phyloP scores from a whole-genome alignment of 2,113 vertebrate genomes.

The Stegostoma tigrinum region DNA sequence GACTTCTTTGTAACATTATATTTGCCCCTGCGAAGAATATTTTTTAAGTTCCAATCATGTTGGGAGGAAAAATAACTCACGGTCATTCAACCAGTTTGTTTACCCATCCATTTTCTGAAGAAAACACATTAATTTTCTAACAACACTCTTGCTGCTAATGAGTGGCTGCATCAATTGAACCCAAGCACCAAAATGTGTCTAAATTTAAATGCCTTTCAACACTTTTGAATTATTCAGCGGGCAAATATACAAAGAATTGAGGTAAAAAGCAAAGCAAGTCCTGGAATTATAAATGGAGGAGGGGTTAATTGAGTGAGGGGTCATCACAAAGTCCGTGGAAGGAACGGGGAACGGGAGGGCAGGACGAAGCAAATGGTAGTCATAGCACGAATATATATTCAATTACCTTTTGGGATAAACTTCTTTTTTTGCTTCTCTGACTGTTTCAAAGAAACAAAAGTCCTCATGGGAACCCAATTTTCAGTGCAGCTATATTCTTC shows the following conservation, averaged over 20 bases:
- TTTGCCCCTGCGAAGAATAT: neutral
- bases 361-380: neutral
- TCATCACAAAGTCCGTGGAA: slow-evolving; percentile 41
- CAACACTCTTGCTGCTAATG: neutral
- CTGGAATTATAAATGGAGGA: slow-evolving; percentile 40
- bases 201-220: neutral
- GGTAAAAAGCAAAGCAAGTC: slow-evolving; percentile 42
- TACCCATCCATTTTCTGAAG: neutral
- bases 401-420: neutral
- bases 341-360: neutral
- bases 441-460: neutral
- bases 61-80: neutral
- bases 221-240: slow-evolving; percentile 37
- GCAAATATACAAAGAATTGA: slow-evolving; percentile 45
- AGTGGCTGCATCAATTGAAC: neutral
- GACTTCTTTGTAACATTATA: neutral
- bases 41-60: neutral
- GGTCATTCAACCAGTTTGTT: neutral
- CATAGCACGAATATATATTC: neutral
- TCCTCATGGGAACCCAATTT: neutral
- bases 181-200: neutral
- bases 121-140: neutral
- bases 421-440: neutral
- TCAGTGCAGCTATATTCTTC: neutral
- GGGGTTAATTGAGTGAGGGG: slow-evolving; percentile 41